A percentile compares a stretch with the other conserved stretches of the same genome.
Conservation (phyloP, 2,888 invertebrate species). For the Sphaerophoria rueppellii region DNA sequence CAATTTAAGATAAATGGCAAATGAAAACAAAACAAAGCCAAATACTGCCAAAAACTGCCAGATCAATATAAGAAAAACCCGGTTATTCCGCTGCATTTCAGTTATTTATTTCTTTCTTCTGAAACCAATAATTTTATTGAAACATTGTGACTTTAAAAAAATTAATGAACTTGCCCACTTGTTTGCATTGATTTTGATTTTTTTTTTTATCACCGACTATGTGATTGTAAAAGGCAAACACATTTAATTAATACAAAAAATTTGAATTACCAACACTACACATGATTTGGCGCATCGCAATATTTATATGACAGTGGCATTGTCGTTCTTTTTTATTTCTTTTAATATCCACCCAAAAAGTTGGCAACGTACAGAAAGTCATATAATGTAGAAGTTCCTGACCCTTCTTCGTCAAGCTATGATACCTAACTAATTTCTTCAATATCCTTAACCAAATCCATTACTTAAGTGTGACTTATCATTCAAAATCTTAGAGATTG, state of each 20-base stretch:
- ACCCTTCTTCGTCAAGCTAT: too few species aligned
- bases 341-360: background rate
- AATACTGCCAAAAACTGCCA: background rate
- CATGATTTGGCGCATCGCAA: conserved; percentile 22
- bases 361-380: background rate
- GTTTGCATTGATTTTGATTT: conserved; percentile 8
- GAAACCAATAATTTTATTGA: conserved; percentile 16
- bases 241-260: background rate
- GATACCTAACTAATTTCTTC: too few species aligned
- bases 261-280: too few species aligned
- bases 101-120: conserved; percentile 7
- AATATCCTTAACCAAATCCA: too few species aligned
- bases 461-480: too few species aligned
- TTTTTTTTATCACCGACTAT: conserved; percentile 15
- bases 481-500: too few species aligned
- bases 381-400: too few species aligned
- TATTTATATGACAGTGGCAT: too few species aligned
- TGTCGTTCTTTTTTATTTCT: too few species aligned
- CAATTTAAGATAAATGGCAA: too few species aligned
- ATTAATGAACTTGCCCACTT: conserved; percentile 17
- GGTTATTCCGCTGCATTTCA: conserved; percentile 30
- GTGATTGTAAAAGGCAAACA: background rate
- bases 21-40: too few species aligned
- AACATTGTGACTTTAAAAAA: conserved; percentile 6
- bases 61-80: background rate